Base-by-base conservation (phyloP, 2,797 vertebrate species). In the Enteromius radiatus region DNA sequence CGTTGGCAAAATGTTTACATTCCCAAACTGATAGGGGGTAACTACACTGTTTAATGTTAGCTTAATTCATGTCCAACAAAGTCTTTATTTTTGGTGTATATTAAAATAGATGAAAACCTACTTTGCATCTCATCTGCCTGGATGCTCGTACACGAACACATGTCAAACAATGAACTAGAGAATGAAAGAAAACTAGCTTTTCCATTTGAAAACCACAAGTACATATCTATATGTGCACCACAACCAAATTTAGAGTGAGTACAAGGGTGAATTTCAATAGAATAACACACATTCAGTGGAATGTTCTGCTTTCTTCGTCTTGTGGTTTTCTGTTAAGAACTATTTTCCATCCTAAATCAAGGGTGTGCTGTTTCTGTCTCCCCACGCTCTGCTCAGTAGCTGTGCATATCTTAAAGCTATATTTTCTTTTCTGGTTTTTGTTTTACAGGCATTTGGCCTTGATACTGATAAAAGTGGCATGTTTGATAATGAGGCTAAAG, bases 261-360 rank as follows among this genome's bases (percentile, higher is more conserved):
- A 2, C 26, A 70, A 9, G 54, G 23, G 41, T 47, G 47, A 3
- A 33, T 71, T 70, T 49, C 17, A 64, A 31, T 11, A 47, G 75
- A 28, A 31, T 8, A 54, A 21, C 45, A 41, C n/a, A 21, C 14
- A 7, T 38, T 26, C 2, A 41, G 63, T n/a, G n/a, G 76, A 67
- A 78, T 17, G 41, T 77, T 49, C 59, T 15, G 23, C 23, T 26
- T 47, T 63, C 76, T 23, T 26, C 0, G 0, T 68, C 64, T 67
- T 38, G 63, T 68, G 76, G 76, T 78, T 78, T 78, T 64, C 23
- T 21, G 26, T 45, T 76, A 14, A 52, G 45, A 67, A 41, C 7
- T 17, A 21, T 43, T 43, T 56, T 80, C 49, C 5, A 21, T 26
- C 28, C 15, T 28, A 41, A 17, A 26, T 41, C 15, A 56, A 68